Evolutionary conservation across 2,888 invertebrate species (phyloP).

Genomic region (Conomelus anceps): DNA sequence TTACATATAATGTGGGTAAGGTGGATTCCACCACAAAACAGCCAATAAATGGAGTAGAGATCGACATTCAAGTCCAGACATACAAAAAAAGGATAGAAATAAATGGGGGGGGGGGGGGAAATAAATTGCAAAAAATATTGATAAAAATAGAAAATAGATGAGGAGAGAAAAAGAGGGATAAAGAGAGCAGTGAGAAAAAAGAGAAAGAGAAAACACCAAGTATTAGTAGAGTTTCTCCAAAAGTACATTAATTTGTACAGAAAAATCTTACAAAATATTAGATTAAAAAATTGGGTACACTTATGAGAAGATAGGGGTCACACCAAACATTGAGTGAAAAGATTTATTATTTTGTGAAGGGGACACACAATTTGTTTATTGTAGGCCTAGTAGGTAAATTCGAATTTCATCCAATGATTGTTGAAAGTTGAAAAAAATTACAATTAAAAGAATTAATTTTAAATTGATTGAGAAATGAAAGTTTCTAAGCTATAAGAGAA

Average conservation of each 20-base stretch:
- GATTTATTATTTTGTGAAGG: neutral
- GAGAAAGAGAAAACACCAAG: conserved; percentile 24
- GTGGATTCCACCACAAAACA: neutral
- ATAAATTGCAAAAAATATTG: conserved; percentile 8
- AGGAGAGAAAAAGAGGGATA: neutral
- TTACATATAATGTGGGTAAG: no score
- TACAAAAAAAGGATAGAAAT: neutral
- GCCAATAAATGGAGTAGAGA: neutral
- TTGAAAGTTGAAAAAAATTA: no score
- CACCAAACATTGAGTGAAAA: neutral
- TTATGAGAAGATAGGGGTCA: neutral
- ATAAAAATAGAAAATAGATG: neutral
- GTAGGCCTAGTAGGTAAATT: neutral
- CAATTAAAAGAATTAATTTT: neutral
- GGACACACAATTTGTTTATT: neutral
- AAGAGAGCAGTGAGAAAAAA: neutral
- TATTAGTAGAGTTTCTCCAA: conserved; percentile 5
- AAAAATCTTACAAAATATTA: neutral
- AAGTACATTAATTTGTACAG: conserved; percentile 2
- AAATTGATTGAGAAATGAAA: neutral
- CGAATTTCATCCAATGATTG: no score
- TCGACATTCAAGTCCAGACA: neutral
- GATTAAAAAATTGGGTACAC: neutral
- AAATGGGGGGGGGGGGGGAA: neutral
- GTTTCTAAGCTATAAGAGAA: neutral